Evolutionary conservation across 2,797 vertebrate genomes (phyloP), one percentile per base, ranked within the genome.

Genomic region (Leptodactylus fallax): DNA sequence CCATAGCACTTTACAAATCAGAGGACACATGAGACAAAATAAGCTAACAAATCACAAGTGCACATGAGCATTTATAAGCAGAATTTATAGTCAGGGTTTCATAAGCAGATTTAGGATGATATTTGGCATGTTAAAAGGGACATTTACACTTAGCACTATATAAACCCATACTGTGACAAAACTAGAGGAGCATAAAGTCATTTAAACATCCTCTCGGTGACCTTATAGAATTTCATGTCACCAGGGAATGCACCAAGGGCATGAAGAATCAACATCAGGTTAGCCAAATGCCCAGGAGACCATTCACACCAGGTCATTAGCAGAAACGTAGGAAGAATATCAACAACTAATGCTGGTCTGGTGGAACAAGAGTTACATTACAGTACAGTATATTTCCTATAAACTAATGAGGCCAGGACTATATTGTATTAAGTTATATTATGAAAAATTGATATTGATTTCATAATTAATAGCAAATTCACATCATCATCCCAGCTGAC

Each of bases 361-460:
- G 7, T 69, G 27, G 19, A 69, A 2, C 6, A 7, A 17, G 27
- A 7, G 13, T 71, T 71, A 36, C 25, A 47, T 7, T 36, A 72
- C 8, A 19, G 69, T 7, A 72, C 69, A 45, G 36, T 21, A 21
- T 72, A 36, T 47, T 47, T 16, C 17, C 60, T 13, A 21, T 49
- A 14, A 45, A 71, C 23, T 25, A 71, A 4, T 69, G 71, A 36
- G 49, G 56, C 45, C 55, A 61, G 25, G 79, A 45, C 27, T 19
- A 36, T 27, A 36, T 36, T n/a, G n/a, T 63, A 72, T 83, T 17
- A 58, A 83, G 58, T 27, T 69, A 12, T 45, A 71, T 58, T 6
- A 11, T 63, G 47, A 63, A 76, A 76, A 85, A 85, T 77, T 16
- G 55, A 85, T 85, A 7, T 77, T 76, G 71, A 25, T 25, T 53